phyloP scores from a whole-genome alignment of 1,140 invertebrate species.

The Leptinotarsa undecemlineata region DNA sequence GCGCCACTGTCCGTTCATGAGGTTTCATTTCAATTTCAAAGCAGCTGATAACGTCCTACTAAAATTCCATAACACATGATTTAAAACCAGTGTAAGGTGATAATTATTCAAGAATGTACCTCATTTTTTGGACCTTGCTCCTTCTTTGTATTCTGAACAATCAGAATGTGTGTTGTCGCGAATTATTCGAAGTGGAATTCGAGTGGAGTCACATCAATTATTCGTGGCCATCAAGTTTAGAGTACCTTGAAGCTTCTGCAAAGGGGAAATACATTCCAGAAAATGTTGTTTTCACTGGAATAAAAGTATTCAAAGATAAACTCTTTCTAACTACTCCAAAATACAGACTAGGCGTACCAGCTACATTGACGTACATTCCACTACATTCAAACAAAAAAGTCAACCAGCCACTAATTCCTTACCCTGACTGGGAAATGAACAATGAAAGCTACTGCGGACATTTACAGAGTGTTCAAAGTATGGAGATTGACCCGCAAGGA shows the following conservation, averaged over 20 bases:
- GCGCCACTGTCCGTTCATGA: too few species aligned
- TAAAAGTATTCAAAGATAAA: slow-evolving; percentile 54
- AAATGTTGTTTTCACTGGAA: slow-evolving; percentile 54
- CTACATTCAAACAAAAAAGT: slow-evolving; percentile 20
- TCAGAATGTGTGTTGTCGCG: neutral
- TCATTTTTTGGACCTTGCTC: too few species aligned
- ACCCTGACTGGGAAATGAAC: slow-evolving; percentile 71
- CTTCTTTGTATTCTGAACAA: too few species aligned
- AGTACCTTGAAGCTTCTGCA: slow-evolving; percentile 46
- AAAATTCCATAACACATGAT: too few species aligned
- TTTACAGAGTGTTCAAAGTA: slow-evolving; percentile 71
- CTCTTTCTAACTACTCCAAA: slow-evolving; percentile 57
- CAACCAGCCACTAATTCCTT: slow-evolving; percentile 64
- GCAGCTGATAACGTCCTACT: too few species aligned
- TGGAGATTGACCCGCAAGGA: slow-evolving; percentile 70
- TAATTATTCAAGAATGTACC: too few species aligned
- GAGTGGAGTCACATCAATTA: slow-evolving; percentile 56
- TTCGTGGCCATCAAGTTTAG: slow-evolving; percentile 49
- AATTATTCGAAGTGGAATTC: slow-evolving; percentile 28
- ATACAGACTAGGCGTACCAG: slow-evolving; percentile 54
- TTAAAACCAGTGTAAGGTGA: too few species aligned
- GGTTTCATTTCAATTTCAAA: too few species aligned
- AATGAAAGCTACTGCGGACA: slow-evolving; percentile 62
- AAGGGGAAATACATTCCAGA: slow-evolving; percentile 50
- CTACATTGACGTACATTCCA: slow-evolving; percentile 51